Percentiles rank a stretch among this genome's conserved stretches.
These are phyloP conservation scores for Spermophilus dauricus DNA, from an alignment of 2,113 vertebrate species.

Conservation along the genomic window DNA sequence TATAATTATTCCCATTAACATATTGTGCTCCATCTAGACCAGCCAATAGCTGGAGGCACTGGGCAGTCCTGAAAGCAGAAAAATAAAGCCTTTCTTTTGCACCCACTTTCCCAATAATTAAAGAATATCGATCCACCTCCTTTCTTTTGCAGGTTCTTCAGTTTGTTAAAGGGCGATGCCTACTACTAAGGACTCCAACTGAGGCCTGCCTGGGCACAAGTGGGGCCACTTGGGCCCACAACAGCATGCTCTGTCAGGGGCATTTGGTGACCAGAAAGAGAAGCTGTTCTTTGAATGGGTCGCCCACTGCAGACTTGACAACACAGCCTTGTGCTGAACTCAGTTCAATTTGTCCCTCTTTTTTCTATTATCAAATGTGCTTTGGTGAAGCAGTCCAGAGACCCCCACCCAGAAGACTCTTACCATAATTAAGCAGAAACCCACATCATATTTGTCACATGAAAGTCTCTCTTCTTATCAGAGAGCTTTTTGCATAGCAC, in stretches of 20 bases:
- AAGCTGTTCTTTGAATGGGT: no score
- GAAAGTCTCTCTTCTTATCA: no score
- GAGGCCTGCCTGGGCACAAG: no score
- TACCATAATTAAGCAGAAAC: no score
- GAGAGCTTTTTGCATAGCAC: no score
- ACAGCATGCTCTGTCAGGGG: neutral
- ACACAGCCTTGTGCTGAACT: neutral
- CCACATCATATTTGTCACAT: no score
- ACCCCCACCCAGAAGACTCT: no score
- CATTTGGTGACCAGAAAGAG: neutral
- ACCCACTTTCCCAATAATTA: fast-evolving
- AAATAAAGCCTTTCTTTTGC: neutral
- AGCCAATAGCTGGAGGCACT: neutral
- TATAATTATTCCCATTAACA: no score
- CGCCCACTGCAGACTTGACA: no score
- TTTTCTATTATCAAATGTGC: neutral
- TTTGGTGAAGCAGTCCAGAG: no score
- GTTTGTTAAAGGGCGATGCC: neutral
- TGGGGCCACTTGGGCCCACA: neutral
- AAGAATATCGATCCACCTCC: neutral
- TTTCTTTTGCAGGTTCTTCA: neutral
- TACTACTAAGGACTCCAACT: neutral
- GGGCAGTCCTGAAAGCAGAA: neutral
- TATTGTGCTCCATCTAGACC: no score
- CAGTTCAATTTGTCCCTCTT: neutral